A percentile compares a stretch with the other conserved stretches of the same genome.
phyloP scores from a whole-genome alignment of 2,797 vertebrate genomes.

The Emydoidea blandingii region DNA sequence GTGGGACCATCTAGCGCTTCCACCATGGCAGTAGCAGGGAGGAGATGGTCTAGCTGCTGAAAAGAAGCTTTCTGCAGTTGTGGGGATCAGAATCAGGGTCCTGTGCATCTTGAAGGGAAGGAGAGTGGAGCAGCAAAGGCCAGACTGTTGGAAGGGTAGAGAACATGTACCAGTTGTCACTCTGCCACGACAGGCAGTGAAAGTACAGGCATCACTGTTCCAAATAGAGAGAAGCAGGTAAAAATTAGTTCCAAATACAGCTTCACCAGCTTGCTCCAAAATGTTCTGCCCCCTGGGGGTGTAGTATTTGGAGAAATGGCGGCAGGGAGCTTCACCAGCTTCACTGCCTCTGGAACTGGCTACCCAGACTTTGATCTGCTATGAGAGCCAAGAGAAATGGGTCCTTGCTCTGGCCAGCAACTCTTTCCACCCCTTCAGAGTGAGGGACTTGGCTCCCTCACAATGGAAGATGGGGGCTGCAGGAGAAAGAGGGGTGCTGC shows the following conservation, averaged over 20 bases:
- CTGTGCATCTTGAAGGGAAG: neutral
- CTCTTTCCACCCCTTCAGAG: neutral
- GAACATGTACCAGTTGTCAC: neutral
- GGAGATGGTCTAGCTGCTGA: neutral
- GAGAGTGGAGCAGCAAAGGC: neutral
- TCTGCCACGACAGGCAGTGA: neutral
- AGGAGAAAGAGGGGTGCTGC: too few relatives aligned
- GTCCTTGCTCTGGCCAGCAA: neutral
- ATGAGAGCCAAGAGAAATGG: neutral
- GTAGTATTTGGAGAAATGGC: neutral
- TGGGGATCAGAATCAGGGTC: neutral
- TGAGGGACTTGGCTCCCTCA: neutral
- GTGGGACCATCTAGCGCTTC: neutral
- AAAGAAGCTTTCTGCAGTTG: neutral
- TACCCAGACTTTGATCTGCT: neutral
- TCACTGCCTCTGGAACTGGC: neutral
- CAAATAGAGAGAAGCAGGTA: neutral
- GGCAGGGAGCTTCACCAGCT: neutral
- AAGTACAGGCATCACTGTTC: neutral
- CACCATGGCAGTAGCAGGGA: neutral
- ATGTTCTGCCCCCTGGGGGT: neutral
- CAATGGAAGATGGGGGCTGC: too few relatives aligned
- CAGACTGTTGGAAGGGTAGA: neutral
- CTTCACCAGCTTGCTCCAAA: neutral
- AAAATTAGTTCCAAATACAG: neutral